Percentiles rank a stretch among this genome's conserved stretches.
Conservation (phyloP, 2,888 invertebrate genomes). For the Apotomis capreana region DNA sequence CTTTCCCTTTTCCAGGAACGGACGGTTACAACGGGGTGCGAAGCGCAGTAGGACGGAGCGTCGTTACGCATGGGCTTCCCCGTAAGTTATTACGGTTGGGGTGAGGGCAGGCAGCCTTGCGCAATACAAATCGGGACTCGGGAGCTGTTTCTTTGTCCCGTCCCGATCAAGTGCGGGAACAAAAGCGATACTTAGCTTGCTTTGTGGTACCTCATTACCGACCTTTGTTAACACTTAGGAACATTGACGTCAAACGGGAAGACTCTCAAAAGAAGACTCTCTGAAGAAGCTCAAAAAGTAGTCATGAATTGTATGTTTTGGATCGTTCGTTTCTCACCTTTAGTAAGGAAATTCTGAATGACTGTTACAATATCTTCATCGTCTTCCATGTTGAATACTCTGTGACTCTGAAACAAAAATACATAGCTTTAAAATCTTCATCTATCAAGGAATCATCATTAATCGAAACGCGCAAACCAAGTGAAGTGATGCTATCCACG, state of each 20-base stretch:
- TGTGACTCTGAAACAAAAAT: constrained; percentile 55
- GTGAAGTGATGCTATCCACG: constrained; percentile 52
- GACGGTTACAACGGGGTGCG: constrained; percentile 34
- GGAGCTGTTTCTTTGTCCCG: constrained; percentile 41
- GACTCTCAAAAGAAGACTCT: not conserved
- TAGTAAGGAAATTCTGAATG: constrained; percentile 52
- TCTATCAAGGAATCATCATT: constrained; percentile 6
- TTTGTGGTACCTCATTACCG: constrained; percentile 13
- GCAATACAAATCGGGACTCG: constrained; percentile 35
- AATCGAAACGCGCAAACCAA: constrained; percentile 46
- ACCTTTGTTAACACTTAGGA: constrained; percentile 13
- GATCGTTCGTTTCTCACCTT: constrained; percentile 48
- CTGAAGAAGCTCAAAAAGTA: too few species aligned
- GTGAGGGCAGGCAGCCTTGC: constrained; percentile 41
- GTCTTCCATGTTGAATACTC: constrained; percentile 52
- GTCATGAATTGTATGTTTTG: not conserved
- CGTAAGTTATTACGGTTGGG: constrained; percentile 35
- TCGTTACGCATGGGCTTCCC: constrained; percentile 41
- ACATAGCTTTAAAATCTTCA: constrained; percentile 21
- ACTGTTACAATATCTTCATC: constrained; percentile 54
- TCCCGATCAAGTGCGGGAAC: constrained; percentile 32
- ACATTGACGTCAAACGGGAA: constrained; percentile 14
- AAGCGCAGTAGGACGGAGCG: constrained; percentile 1
- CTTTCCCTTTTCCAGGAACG: constrained; percentile 40
- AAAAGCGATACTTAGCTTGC: constrained; percentile 35